Evolutionary conservation across 2,888 invertebrate species (phyloP).

Genomic region (Mimachlamys varia): DNA sequence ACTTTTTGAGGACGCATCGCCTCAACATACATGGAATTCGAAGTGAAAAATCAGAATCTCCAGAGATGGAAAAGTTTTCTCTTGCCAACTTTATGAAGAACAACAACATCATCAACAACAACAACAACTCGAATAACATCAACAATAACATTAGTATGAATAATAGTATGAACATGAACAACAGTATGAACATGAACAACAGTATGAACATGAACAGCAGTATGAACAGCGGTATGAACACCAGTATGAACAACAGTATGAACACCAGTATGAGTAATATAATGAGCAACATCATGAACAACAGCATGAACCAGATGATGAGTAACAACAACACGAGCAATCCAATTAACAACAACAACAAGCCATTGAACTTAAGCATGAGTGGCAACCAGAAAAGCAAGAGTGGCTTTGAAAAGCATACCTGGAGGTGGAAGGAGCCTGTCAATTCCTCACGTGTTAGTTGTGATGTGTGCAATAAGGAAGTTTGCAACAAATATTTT

Average conservation of each 20-base stretch:
- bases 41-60: slow-evolving; percentile 56
- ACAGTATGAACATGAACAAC: slow-evolving; percentile 39
- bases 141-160: slow-evolving; percentile 44
- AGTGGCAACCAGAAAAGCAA: slow-evolving; percentile 51
- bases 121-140: slow-evolving; percentile 42
- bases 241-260: slow-evolving; percentile 53
- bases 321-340: neutral
- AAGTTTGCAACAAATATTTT: slow-evolving; percentile 81
- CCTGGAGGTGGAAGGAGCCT: slow-evolving; percentile 79
- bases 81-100: slow-evolving; percentile 39
- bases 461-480: slow-evolving; percentile 81
- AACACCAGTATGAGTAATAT: slow-evolving; percentile 41
- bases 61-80: slow-evolving; percentile 46
- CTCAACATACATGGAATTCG: slow-evolving; percentile 98
- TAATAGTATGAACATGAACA: slow-evolving; percentile 50
- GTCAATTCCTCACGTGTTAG: slow-evolving; percentile 77
- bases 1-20: slow-evolving; percentile 98
- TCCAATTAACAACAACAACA: slow-evolving; percentile 38
- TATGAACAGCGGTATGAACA: neutral
- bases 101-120: slow-evolving; percentile 5
- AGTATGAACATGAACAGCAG: neutral
- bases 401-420: slow-evolving; percentile 65
- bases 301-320: slow-evolving; percentile 13
- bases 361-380: slow-evolving; percentile 52
- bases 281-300: slow-evolving; percentile 40